Evolutionary conservation across 2,797 vertebrate genomes (phyloP).

Genomic region (Leptodactylus fallax): DNA sequence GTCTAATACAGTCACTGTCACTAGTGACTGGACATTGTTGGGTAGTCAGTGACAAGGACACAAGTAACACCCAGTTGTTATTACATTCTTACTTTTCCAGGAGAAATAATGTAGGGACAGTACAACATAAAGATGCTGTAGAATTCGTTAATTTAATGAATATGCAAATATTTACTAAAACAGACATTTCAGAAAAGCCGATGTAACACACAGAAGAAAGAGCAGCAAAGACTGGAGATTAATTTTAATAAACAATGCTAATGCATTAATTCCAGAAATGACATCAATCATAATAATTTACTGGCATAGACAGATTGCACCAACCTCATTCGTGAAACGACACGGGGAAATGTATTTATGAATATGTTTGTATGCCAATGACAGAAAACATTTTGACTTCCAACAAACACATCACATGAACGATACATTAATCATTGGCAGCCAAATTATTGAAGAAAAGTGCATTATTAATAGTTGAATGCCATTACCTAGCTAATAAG

Average conservation of each 20-base stretch:
- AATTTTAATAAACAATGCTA: background rate
- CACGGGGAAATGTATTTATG: background rate
- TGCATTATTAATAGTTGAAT: background rate
- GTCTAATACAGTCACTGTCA: no score
- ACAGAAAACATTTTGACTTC: background rate
- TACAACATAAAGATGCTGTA: no score
- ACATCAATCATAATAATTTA: background rate
- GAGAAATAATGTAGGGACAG: no score
- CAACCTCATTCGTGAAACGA: background rate
- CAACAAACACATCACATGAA: background rate
- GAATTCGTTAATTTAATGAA: no score
- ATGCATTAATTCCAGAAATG: background rate
- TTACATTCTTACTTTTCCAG: no score
- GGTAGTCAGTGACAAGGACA: no score
- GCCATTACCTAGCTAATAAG: conserved; percentile 2
- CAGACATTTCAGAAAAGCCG: background rate
- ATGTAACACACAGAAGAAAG: background rate
- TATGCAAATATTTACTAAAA: no score
- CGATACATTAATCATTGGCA: background rate
- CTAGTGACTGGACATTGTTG: no score
- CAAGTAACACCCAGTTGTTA: no score
- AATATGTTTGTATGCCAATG: background rate
- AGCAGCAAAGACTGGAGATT: background rate
- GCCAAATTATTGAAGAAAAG: background rate
- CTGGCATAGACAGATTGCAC: background rate